Base-by-base conservation (phyloP, 2,797 vertebrate species). In the Spondyliosoma cantharus region DNA sequence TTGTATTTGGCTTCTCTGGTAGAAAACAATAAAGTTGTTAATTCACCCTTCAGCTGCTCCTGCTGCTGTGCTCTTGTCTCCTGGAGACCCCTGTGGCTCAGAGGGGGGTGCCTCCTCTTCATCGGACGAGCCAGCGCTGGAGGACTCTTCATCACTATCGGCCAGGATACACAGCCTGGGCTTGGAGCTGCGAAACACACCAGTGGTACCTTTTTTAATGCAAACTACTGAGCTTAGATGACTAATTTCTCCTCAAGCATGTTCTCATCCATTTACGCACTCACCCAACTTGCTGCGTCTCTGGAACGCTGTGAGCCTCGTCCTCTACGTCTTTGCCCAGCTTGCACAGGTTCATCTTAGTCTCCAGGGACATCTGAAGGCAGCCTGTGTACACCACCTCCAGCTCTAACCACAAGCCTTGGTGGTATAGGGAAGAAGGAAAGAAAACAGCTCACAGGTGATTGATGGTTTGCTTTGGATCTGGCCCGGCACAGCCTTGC, bases 261-360 rank as follows among this genome's bases (percentile, higher is more conserved):
- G 7, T 45, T 62, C 13, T 45, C 24, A 24, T 24, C 2, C n/a
- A 22, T n/a, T 43, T 42, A 1, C 11, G 54, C 50, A 42, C 7
- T 93, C 90, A 97, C 96, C 96, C 86, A 11, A 93, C 84, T 81
- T 74, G 89, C 2, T 93, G 88, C 8, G 84, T 87, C 70, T 96
- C 94, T 66, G 76, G 89, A 8, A 90, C 8, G 0, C 37, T 89
- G 74, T 93, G 0, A 0, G 90, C 76, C 60, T 95, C 95, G 4
- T 93, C 95, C 2, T 90, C 87, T 37, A 73, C 91, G 17, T 97
- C 96, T 88, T 95, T 96, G 48, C 96, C 96, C 74, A 97, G 92
- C 72, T 96, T 97, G 84, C 93, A 95, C 84, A 97, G 92, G 90
- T 97, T 96, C 96, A 97, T 96, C 89, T 97, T 97, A 0, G 97